These are phyloP conservation scores for Alectoris magna DNA, from an alignment of 2,797 vertebrate genomes.

Conservation along the genomic window DNA sequence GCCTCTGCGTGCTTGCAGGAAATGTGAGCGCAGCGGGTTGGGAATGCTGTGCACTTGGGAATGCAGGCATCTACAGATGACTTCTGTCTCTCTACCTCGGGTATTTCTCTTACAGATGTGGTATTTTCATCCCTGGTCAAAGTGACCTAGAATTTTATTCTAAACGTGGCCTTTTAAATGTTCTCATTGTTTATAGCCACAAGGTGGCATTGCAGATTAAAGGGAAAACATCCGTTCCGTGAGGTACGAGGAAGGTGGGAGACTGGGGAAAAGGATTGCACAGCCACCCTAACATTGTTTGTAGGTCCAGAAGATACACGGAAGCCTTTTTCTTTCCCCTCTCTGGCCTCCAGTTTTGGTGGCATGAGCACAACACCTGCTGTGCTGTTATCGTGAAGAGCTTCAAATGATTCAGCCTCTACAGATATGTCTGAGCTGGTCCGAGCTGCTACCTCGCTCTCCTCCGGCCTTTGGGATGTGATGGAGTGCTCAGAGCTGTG, in stretches of 20 bases:
- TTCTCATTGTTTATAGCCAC: conserved; percentile 71
- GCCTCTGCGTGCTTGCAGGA: fast-evolving
- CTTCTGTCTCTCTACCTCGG: not conserved
- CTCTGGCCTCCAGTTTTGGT: not conserved
- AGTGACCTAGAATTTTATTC: not conserved
- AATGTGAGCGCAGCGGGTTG: not conserved
- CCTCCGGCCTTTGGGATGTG: not conserved
- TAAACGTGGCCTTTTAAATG: not conserved
- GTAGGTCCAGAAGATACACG: not conserved
- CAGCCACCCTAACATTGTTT: not conserved
- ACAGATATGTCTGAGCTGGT: not conserved
- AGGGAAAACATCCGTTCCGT: conserved; percentile 57
- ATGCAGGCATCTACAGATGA: fast-evolving
- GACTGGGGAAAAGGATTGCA: not conserved
- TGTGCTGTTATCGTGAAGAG: fast-evolving
- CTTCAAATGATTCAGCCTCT: not conserved
- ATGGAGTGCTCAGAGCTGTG: not conserved
- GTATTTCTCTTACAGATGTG: not conserved
- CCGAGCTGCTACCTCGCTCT: not conserved
- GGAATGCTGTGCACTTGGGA: not conserved
- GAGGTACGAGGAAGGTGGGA: not conserved
- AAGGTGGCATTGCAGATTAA: conserved; percentile 84
- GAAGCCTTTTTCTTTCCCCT: not conserved
- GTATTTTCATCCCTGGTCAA: not conserved
- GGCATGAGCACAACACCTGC: not conserved